Base-by-base conservation (phyloP, 2,113 vertebrate genomes). In the Tragelaphus scriptus region DNA sequence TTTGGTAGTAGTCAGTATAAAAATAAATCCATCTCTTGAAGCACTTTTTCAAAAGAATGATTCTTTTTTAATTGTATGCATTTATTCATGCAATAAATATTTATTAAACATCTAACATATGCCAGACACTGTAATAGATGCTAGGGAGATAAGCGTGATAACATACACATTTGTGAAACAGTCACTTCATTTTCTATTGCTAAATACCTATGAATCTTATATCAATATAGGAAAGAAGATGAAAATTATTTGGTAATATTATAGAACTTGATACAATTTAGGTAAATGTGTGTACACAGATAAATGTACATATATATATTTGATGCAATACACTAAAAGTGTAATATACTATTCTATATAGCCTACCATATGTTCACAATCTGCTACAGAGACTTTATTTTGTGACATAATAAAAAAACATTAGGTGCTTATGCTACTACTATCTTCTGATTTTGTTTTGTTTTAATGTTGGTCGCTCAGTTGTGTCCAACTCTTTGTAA, bases 81-180 rank as follows among this genome's bases (percentile, higher is more conserved):
- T 85, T 85, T 90, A 96, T 32, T 93, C 68, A 71, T 63, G 84
- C 36, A 96, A 90, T 44, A 88, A 55, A 96, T 91, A 91, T 56
- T 56, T 90, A 84, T 68, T 96, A 91, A 87, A 13, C 58, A 80
- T 53, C 68, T 94, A 47, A 13, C 25, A 86, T 81, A 86, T 80
- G 58, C 87, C 79, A 88, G n/a, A 85, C 9, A 80, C 85, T 53
- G 13, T 71, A 68, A 92, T 51, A 92, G 84, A 88, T 26, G 47
- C 36, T 49, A 92, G 11, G 7, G 36, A 92, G 44, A 40, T 21
- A 85, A 21, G 47, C 49, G 19, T 89, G 17, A 68, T 65, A 51
- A 84, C 23, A 71, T 7, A 90, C 19, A 53, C 26, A 80, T 58
- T 11, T 80, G 28, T 28, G 79, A 90, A 95, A 77, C 44, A 93